Evolutionary conservation across 2,113 vertebrate genomes (phyloP), one percentile per base, ranked within the genome.

Genomic region (Pteropus alecto): DNA sequence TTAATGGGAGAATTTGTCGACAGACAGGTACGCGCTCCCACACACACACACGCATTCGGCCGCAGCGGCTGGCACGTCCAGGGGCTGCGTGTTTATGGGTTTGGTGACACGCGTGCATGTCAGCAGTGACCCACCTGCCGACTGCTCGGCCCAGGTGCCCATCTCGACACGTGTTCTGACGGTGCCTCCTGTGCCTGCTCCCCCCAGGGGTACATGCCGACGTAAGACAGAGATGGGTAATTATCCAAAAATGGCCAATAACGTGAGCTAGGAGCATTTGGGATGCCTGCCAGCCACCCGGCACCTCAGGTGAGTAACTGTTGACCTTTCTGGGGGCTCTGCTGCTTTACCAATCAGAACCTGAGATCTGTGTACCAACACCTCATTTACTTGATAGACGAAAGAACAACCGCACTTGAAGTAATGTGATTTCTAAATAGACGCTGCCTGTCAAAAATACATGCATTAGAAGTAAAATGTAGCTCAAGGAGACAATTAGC

Each of bases 401-500:
- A 99, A 99, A 99, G 99, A 99, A 99, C 99, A 99, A 99, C 99
- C 99, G 98, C 98, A 98, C 99, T 99, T 99, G 99, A 99, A 99
- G 99, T 99, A 99, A 99, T 99, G 99, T 99, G 99, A 99, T 99
- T 99, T 99, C 99, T 99, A 99, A 99, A 99, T 99, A 99, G 99
- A 99, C 99, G 98, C 98, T 98, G 98, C 99, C 99, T 99, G 99
- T 99, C 99, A 99, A 98, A 99, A 99, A 99, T 99, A 99, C 98
- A 99, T 98, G 99, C 99, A 99, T 99, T 99, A 99, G 98, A 99
- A 99, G 99, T 99, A 99, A 99, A 99, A 99, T 98, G 99, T 99
- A 99, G 99, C 99, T 99, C 99, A 99, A 99, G 99, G 99, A 99
- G 99, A 99, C 99, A 99, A 99, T 99, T 99, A 99, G 99, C 99